Evolutionary conservation across 2,888 invertebrate species (phyloP).

Genomic region (Mesorhabditis spiculigera): DNA sequence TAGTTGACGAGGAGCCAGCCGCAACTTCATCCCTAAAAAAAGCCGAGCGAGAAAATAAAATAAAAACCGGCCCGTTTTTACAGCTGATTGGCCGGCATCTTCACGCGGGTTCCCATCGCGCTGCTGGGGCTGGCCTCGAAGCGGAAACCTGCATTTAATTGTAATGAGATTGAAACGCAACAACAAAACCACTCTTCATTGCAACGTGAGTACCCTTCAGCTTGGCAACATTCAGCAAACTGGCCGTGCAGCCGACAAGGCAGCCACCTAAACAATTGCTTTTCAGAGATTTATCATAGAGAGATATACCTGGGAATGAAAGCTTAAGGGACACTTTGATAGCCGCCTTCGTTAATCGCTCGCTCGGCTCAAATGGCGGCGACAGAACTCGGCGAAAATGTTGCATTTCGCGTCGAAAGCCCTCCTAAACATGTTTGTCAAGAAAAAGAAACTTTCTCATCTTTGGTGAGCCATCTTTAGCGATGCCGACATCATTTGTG

Average conservation of each 20-base stretch:
- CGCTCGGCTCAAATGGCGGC: slow-evolving; percentile 94
- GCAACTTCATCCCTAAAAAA: too few relatives aligned
- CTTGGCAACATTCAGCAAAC: slow-evolving; percentile 94
- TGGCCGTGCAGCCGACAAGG: slow-evolving; percentile 87
- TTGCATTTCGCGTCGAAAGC: slow-evolving; percentile 82
- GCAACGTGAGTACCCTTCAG: slow-evolving; percentile 97
- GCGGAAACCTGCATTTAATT: too few relatives aligned
- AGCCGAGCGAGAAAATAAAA: too few relatives aligned
- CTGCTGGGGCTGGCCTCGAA: too few relatives aligned
- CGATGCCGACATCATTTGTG: slow-evolving; percentile 95
- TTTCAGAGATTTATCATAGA: slow-evolving; percentile 76
- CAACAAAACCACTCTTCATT: slow-evolving; percentile 96
- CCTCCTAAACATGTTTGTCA: too few relatives aligned
- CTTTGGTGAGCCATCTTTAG: slow-evolving; percentile 95
- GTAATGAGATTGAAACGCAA: slow-evolving; percentile 66
- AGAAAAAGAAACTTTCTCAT: slow-evolving; percentile 13
- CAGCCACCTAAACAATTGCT: slow-evolving; percentile 86
- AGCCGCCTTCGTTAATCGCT: slow-evolving; percentile 93
- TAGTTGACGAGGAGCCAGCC: too few relatives aligned
- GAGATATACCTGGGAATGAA: slow-evolving; percentile 30
- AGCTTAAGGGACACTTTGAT: slow-evolving; percentile 67
- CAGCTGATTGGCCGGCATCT: too few relatives aligned
- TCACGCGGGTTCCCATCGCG: too few relatives aligned
- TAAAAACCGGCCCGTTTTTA: too few relatives aligned
- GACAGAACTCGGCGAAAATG: slow-evolving; percentile 95